Evolutionary conservation across 2,888 invertebrate species (phyloP).

Genomic region (Drosophila meridiana): DNA sequence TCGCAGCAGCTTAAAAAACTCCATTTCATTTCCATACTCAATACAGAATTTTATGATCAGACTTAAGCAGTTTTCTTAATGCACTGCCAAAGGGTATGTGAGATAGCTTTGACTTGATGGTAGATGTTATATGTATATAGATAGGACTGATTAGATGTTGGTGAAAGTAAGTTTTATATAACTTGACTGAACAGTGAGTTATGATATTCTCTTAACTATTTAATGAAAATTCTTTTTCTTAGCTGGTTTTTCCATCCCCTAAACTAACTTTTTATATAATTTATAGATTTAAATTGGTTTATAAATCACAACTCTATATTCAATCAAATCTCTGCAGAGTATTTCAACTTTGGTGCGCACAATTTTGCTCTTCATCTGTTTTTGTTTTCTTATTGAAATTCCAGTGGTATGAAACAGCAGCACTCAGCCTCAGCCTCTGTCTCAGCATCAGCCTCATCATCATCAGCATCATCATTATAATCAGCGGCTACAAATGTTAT

Average conservation of each 20-base stretch:
- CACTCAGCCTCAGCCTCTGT: slow-evolving; percentile 36
- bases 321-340: not conserved
- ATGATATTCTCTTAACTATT: too few species aligned
- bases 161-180: not conserved
- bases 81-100: not conserved
- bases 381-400: slow-evolving; percentile 67
- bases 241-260: not conserved
- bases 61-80: slow-evolving; percentile 15
- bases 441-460: slow-evolving; percentile 42
- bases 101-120: not conserved
- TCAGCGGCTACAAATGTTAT: slow-evolving; percentile 54
- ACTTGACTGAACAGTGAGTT: not conserved
- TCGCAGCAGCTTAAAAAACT: not conserved
- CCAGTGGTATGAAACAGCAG: slow-evolving; percentile 46
- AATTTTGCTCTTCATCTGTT: not conserved
- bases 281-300: not conserved
- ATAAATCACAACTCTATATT: too few species aligned
- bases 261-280: not conserved
- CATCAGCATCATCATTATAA: slow-evolving; percentile 45
- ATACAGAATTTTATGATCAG: slow-evolving; percentile 1
- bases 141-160: not conserved
- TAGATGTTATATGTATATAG: not conserved
- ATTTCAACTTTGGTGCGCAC: not conserved
- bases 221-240: too few species aligned
- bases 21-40: slow-evolving; percentile 12